Evolutionary conservation across 2,113 vertebrate genomes (phyloP), one percentile per base, ranked within the genome.

Genomic region (Oxyura jamaicensis): DNA sequence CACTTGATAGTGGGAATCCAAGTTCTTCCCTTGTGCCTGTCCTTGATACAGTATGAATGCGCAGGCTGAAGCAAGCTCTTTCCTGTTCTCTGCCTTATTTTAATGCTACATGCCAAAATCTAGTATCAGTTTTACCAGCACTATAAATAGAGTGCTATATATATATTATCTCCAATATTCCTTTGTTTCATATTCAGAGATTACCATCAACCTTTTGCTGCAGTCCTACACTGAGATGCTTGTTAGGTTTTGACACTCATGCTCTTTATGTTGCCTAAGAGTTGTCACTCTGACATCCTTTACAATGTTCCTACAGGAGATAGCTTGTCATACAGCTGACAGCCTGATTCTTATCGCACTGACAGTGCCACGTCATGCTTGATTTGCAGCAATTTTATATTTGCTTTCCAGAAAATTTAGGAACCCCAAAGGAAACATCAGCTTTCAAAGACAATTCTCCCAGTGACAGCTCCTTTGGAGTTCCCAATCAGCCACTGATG

Each of bases 401-500:
- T 86, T 78, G 48, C 33, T 91, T 93, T 74, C 52, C 59, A 50
- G 59, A 28, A 12, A 33, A 74, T 67, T 86, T 77, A 67, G 66
- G 66, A 67, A 9, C 35, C 20, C 20, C 58, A 69, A 80, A 93
- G 41, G 44, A 88, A 92, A 71, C 31, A 73, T 3, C 6, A 25
- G 5, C 65, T 93, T 90, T n/a, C 73, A 72, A 78, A 92, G 55
- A 50, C 3, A 29, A 8, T 28, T 39, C 23, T 55, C 56, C 74
- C 80, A 46, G 31, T 9, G 13, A 18, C n/a, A 86, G n/a, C 35
- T 88, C n/a, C 55, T 83, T 52, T 62, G 50, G 62, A 77, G 26
- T 0, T 0, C 31, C 88, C 31, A 74, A 56, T 11, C 33, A 41
- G 60, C 41, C 80, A 60, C 74, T 50, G 15, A 63, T 0, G 2